Base-by-base conservation (phyloP, 2,888 invertebrate species). In the Cyclophora albipunctata region DNA sequence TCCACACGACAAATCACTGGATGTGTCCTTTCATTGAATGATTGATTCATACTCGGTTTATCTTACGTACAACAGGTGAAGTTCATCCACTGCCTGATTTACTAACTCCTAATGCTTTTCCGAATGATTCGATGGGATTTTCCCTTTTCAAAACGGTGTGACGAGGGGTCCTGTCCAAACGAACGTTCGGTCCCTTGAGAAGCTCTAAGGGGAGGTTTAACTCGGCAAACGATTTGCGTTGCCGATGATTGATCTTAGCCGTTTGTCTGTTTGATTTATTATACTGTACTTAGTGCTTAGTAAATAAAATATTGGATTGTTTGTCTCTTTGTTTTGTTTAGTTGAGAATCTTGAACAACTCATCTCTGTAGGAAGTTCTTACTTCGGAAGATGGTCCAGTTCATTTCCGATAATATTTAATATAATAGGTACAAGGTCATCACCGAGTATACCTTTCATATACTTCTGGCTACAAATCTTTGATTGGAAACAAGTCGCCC, bases 81-180 rank as follows among this genome's bases (percentile, higher is more conserved):
- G 65, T 64, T 69, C 62, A 62, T 71, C 66, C 64, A 69, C 72
- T 73, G 69, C 71, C 76, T 83, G 85, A 85, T 85, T 83, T 81
- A 84, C 75, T 79, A 80, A 78, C 84, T 79, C 67, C 72, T 80
- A 81, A 83, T 82, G 80, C 76, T 71, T 78, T 77, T 75, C 71
- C 73, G 73, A 80, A 76, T 76, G 76, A 77, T 71, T 74, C 72
- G 64, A 71, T 71, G 65, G 71, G 73, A 67, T 72, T 74, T 77
- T 79, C 84, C 86, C 83, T 82, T 78, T 80, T 84, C 83, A 81
- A 79, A 80, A 75, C 68, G 75, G 66, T 67, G 81, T 79, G 79
- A 80, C 80, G 76, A 72, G 74, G 76, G 79, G 65, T 62, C 66
- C 67, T 67, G 66, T 66, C 71, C 62, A 63, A 63, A 59, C 57